Conservation (phyloP, 92 coral and sea anemone species). For the Porites evermanni region DNA sequence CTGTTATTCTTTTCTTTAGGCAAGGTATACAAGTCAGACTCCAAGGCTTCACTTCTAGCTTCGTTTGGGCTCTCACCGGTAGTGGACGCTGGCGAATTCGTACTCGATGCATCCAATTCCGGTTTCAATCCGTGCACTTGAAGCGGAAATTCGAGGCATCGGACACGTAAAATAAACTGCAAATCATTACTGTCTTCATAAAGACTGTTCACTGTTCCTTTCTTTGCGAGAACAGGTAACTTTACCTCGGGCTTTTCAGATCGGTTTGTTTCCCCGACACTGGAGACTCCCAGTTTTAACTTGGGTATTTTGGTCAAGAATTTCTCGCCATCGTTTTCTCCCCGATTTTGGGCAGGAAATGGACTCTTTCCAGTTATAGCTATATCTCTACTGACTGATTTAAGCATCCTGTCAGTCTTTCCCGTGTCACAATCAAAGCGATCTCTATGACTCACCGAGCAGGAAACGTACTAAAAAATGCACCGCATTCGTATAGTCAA, state of each 20-base stretch:
- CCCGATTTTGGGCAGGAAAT: not conserved
- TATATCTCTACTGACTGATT: not conserved
- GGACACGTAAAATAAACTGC: constrained; percentile 11
- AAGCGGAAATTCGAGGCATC: constrained; percentile 17
- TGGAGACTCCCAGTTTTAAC: not conserved
- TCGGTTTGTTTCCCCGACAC: not conserved
- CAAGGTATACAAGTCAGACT: not conserved
- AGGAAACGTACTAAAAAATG: too few species aligned
- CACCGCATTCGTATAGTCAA: too few species aligned
- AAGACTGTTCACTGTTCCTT: not conserved
- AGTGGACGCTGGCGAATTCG: not conserved
- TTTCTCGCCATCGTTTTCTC: not conserved
- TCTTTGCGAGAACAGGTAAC: constrained; percentile 11
- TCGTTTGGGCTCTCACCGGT: not conserved
- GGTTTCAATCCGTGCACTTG: constrained; percentile 2
- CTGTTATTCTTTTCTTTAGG: not conserved
- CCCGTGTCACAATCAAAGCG: not conserved
- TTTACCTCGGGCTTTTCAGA: not conserved
- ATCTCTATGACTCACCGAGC: not conserved
- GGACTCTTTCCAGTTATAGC: constrained; percentile 2
- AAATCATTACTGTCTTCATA: not conserved
- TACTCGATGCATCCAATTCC: not conserved
- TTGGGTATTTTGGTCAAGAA: not conserved
- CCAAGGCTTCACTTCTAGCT: not conserved
- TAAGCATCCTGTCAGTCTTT: constrained; percentile 3